Evolutionary conservation across 2,888 invertebrate genomes (phyloP), one percentile per base, ranked within the genome.

Genomic region (Paralinhomoeus sp.): DNA sequence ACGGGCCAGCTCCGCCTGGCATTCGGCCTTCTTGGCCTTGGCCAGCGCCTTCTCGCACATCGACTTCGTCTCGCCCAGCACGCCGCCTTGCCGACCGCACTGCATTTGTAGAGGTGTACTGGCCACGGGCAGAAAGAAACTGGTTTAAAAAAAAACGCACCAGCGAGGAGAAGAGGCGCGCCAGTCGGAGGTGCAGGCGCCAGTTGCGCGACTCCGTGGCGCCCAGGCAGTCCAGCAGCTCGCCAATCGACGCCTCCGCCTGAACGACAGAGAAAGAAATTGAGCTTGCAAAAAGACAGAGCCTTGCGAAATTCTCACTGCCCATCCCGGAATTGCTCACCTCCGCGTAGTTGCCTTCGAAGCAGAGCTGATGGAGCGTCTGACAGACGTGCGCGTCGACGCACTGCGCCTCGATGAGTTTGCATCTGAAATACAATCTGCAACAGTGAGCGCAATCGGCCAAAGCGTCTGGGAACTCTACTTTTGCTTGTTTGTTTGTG

Each of bases 1-100:
- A 60, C 78, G 75, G 0, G 83, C 89, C 36, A 84, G 69, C 63
- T 85, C 84, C 40, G 77, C 75, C 55, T 82, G 70, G 54, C 75
- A 74, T 38, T 76, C 75, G 1, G 76, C 72, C 66, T 73, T 75
- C 40, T 72, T 72, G 1, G 74, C 66, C 51, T 77, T 68, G 58
- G 78, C 76, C 13, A 77, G 73, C 2, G 80, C 75, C 63, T 76
- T 75, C 57, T 84, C 81, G n/a, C 76, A 73, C 64, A 80, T 74
- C 57, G 73, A 74, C 47, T 74, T 74, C 0, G 80, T 75, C 58
- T 80, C 76, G 2, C 73, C 69, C 0, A 89, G 64, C 18, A 87
- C 72, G 37, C 72, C 70, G 45, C 67, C 64, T 52, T 69, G 62
- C 34, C 68, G 57, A 31, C 67, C 67, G 56, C 67, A 64, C 67